Conservation (phyloP, 2,888 invertebrate genomes). For the Zeuzera pyrina region DNA sequence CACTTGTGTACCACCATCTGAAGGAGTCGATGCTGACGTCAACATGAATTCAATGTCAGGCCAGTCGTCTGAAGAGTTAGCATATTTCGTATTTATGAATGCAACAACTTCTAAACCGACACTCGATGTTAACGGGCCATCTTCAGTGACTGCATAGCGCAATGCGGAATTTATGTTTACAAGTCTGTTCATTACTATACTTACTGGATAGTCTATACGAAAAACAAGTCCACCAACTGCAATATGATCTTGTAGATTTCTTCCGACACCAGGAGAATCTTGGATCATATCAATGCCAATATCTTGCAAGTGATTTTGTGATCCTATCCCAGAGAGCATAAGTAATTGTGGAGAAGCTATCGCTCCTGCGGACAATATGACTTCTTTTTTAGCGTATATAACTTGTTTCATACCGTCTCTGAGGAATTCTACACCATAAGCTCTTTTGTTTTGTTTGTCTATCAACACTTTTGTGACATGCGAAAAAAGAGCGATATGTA, state of each 20-base stretch:
- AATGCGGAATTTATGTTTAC: conserved; percentile 88
- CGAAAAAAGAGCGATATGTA: conserved; percentile 86
- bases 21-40: conserved; percentile 85
- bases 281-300: conserved; percentile 81
- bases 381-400: conserved; percentile 82
- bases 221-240: conserved; percentile 89
- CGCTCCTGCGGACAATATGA: conserved; percentile 90
- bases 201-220: conserved; percentile 84
- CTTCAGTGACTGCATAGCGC: conserved; percentile 87
- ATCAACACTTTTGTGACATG: conserved; percentile 86
- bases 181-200: conserved; percentile 84
- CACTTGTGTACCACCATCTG: conserved; percentile 87
- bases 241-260: conserved; percentile 92
- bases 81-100: conserved; percentile 91
- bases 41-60: conserved; percentile 95
- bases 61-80: conserved; percentile 89
- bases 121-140: conserved; percentile 89
- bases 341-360: conserved; percentile 93
- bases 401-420: conserved; percentile 75
- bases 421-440: conserved; percentile 86
- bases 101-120: conserved; percentile 91
- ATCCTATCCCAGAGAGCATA: conserved; percentile 92
- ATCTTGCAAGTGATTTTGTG: conserved; percentile 79
- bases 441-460: conserved; percentile 79
- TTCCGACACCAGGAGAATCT: conserved; percentile 87